Evolutionary conservation across 2,113 vertebrate species (phyloP).

Genomic region (Gymnobelideus leadbeateri): DNA sequence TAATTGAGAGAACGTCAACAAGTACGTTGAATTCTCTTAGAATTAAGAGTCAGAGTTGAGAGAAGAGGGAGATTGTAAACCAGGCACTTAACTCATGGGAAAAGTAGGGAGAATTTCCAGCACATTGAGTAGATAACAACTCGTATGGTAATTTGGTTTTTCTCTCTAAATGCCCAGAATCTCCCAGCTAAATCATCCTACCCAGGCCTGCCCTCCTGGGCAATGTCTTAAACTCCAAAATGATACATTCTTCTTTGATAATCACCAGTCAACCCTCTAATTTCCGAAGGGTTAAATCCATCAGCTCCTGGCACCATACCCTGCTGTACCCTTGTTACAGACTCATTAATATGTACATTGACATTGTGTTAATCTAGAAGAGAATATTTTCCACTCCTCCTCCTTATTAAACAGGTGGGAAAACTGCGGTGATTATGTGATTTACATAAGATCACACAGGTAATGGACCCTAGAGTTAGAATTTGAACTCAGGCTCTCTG

Average conservation of each 20-base stretch:
- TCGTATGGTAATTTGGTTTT: not conserved
- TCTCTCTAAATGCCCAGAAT: not conserved
- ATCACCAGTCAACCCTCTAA: not conserved
- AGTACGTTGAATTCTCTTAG: not conserved
- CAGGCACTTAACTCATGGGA: not conserved
- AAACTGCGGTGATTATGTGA: not conserved
- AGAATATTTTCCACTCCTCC: not conserved
- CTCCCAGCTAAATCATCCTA: not conserved
- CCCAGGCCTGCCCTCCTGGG: not conserved
- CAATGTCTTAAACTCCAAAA: not conserved
- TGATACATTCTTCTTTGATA: not conserved
- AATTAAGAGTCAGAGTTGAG: not conserved
- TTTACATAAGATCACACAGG: not conserved
- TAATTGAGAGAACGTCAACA: not conserved
- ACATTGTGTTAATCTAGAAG: not conserved
- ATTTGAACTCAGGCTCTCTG: not conserved
- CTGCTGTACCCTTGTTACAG: not conserved
- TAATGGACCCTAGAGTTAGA: not conserved
- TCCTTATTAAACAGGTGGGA: not conserved
- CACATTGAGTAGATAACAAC: not conserved
- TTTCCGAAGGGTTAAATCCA: not conserved
- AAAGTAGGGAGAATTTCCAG: not conserved
- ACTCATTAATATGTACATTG: not conserved
- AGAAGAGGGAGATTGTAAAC: not conserved
- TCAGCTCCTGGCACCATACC: not conserved